Evolutionary conservation across 2,113 vertebrate genomes (phyloP).

Genomic region (Proteles cristata): DNA sequence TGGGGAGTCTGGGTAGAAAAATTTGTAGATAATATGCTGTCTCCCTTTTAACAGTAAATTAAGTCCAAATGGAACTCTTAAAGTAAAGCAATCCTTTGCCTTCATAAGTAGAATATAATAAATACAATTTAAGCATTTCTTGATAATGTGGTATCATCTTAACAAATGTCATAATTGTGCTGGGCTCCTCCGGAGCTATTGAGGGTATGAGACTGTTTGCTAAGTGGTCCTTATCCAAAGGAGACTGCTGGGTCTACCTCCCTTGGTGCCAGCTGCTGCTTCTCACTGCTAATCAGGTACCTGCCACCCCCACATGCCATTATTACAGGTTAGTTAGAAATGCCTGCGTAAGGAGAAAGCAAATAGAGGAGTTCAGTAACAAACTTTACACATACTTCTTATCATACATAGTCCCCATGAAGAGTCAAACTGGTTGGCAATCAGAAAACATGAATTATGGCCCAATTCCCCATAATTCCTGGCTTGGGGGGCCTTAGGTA

Average conservation of each 20-base stretch:
- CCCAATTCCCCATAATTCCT: not conserved
- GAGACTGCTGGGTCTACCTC: accelerated
- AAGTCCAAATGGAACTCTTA: not conserved
- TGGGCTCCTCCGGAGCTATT: not conserved
- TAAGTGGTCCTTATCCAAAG: not conserved
- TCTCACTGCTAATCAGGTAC: not conserved
- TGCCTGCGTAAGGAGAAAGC: not conserved
- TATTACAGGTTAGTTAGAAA: conserved; percentile 20
- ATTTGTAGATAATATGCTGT: not conserved
- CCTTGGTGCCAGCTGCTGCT: not conserved
- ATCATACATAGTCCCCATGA: not conserved
- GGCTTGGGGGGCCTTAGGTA: not conserved
- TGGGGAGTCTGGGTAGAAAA: not conserved
- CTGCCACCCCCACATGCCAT: not conserved
- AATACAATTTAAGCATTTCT: not conserved
- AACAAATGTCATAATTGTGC: not conserved
- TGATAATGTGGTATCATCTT: not conserved
- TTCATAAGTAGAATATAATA: not conserved
- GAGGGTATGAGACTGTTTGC: no score
- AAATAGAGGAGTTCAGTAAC: not conserved
- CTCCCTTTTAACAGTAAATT: not conserved
- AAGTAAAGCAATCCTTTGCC: not conserved
- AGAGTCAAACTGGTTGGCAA: not conserved
- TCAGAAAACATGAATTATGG: conserved; percentile 5
- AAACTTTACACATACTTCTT: not conserved